Percentiles rank a stretch among this genome's conserved stretches.
Conservation (phyloP, 2,113 vertebrate genomes). For the Phrynosoma platyrhinos region DNA sequence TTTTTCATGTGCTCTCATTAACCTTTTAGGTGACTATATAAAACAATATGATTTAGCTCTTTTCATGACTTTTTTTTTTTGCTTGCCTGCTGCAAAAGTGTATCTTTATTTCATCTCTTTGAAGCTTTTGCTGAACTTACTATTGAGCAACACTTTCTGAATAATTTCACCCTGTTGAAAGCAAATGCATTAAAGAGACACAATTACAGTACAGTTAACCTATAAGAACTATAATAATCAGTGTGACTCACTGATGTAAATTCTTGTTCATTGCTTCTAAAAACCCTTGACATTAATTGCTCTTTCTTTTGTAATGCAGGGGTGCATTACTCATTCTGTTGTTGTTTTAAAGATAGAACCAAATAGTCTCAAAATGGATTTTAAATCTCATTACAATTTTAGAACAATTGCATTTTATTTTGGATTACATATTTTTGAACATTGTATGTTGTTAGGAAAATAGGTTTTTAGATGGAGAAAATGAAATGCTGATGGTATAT, state of each 20-base stretch:
- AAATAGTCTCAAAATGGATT: not conserved
- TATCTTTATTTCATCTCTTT: conserved; percentile 14
- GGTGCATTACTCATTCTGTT: conserved; percentile 11
- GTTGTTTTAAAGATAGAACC: not conserved
- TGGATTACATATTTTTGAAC: not conserved
- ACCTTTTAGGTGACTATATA: not conserved
- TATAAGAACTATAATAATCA: conserved; percentile 29
- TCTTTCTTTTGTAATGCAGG: conserved; percentile 4
- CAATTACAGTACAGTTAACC: conserved; percentile 38
- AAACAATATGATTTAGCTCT: not conserved
- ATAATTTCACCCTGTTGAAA: not conserved
- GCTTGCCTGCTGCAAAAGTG: not conserved
- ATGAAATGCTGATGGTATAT: not conserved
- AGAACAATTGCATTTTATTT: not conserved
- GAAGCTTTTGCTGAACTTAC: conserved; percentile 6
- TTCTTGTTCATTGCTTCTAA: conserved; percentile 24
- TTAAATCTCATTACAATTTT: conserved; percentile 15
- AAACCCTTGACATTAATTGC: not conserved
- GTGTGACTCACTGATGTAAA: conserved; percentile 6
- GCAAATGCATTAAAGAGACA: not conserved
- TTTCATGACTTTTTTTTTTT: not conserved
- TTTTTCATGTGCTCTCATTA: not conserved
- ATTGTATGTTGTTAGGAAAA: too few species aligned
- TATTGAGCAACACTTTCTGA: not conserved
- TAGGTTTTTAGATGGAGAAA: too few species aligned